Conservation (phyloP, 2,113 vertebrate genomes). For the Mormyrus lacerda region DNA sequence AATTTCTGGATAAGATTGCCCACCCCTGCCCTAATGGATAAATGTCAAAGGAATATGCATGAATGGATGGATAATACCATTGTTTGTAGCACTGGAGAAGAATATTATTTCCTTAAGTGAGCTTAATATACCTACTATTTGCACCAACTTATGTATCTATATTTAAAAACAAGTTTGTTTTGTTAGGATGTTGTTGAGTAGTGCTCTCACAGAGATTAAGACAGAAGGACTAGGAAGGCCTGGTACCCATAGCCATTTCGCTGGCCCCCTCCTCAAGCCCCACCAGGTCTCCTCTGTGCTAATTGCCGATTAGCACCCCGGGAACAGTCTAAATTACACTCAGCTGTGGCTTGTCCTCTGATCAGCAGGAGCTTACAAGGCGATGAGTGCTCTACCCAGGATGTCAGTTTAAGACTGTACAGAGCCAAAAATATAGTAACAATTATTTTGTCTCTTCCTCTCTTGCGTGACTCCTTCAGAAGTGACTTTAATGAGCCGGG, state of each 20-base stretch:
- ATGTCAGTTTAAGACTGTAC: neutral
- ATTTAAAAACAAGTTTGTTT: neutral
- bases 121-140: neutral
- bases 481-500: neutral
- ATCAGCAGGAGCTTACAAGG: neutral
- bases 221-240: neutral
- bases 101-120: neutral
- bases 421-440: neutral
- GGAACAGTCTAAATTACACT: slow-evolving; percentile 8
- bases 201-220: neutral
- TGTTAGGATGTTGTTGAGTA: neutral
- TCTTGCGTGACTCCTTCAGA: neutral
- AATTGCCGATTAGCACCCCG: slow-evolving; percentile 12
- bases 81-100: neutral
- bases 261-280: neutral
- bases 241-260: neutral
- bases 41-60: neutral
- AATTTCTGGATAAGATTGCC: neutral
- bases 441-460: neutral
- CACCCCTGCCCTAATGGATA: neutral
- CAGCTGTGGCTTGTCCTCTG: neutral
- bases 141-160: neutral
- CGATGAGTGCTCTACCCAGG: neutral
- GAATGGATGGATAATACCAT: neutral
- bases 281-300: neutral